A percentile compares a stretch with the other conserved stretches of the same genome.
phyloP scores from a whole-genome alignment of 2,113 vertebrate species.

The Chroicocephalus ridibundus region DNA sequence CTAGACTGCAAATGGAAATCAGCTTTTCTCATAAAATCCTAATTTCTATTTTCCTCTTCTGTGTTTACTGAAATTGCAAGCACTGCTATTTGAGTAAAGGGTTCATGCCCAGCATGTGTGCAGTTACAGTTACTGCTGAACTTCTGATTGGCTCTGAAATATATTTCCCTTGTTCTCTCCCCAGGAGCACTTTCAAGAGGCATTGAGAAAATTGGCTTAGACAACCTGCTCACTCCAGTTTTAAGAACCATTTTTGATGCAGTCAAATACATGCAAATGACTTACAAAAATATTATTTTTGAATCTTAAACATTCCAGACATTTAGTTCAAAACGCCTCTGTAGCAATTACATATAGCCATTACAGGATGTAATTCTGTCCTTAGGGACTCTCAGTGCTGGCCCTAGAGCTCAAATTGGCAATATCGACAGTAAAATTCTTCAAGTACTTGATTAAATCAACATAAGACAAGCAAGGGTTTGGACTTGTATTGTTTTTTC shows the following conservation, averaged over 20 bases:
- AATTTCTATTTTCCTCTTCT: constrained; percentile 6
- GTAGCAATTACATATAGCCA: neutral
- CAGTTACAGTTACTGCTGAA: neutral
- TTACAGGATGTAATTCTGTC: neutral
- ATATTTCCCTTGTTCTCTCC: neutral
- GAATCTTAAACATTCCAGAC: neutral
- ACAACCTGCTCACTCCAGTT: neutral
- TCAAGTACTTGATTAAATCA: neutral
- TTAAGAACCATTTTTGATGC: neutral
- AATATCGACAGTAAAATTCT: neutral
- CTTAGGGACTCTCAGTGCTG: neutral
- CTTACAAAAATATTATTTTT: neutral
- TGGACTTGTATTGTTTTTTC: neutral
- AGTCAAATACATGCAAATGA: neutral
- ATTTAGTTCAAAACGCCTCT: neutral
- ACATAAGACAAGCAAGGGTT: neutral
- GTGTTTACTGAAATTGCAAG: neutral
- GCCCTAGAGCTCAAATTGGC: neutral
- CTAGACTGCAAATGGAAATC: neutral
- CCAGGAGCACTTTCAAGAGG: neutral
- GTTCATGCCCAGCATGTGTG: neutral
- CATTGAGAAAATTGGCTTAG: neutral
- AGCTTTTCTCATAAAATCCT: neutral
- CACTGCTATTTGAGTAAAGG: neutral
- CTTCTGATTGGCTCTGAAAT: constrained; percentile 16